A percentile compares a stretch with the other conserved stretches of the same genome.
phyloP scores from a whole-genome alignment of 2,888 invertebrate species.

The Spicauda simplicius region DNA sequence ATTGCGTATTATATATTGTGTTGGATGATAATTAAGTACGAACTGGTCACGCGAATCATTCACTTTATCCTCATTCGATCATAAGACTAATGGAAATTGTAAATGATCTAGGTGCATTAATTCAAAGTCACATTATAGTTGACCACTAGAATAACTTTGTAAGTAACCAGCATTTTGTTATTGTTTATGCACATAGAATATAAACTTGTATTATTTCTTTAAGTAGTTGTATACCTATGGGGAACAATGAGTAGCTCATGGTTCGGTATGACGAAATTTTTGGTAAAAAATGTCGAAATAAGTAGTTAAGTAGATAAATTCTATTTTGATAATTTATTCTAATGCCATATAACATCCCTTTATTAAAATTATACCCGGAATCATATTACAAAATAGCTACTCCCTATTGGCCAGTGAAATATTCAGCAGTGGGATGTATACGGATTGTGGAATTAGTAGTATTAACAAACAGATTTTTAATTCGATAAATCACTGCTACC shows the following conservation, averaged over 20 bases:
- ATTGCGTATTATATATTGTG: neutral
- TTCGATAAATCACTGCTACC: constrained; percentile 44
- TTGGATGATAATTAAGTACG: neutral
- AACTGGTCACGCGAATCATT: constrained; percentile 2
- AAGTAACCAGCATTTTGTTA: neutral
- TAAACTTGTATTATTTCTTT: neutral
- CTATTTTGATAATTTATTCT: no score
- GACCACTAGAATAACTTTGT: neutral
- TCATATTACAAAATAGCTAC: no score
- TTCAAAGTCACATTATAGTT: neutral
- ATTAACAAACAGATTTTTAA: constrained; percentile 1
- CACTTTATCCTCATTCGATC: neutral
- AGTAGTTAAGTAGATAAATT: no score
- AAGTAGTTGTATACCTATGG: neutral
- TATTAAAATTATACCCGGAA: no score
- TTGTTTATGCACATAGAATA: neutral
- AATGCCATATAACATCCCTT: no score
- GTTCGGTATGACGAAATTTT: no score
- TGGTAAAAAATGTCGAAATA: no score
- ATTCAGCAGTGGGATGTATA: neutral
- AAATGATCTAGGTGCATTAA: neutral
- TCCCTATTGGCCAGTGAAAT: no score
- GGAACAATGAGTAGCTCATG: no score
- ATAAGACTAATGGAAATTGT: neutral
- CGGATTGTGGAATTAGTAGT: neutral